Evolutionary conservation across 2,797 vertebrate species (phyloP), one percentile per base, ranked within the genome.

Genomic region (Erethizon dorsatum): DNA sequence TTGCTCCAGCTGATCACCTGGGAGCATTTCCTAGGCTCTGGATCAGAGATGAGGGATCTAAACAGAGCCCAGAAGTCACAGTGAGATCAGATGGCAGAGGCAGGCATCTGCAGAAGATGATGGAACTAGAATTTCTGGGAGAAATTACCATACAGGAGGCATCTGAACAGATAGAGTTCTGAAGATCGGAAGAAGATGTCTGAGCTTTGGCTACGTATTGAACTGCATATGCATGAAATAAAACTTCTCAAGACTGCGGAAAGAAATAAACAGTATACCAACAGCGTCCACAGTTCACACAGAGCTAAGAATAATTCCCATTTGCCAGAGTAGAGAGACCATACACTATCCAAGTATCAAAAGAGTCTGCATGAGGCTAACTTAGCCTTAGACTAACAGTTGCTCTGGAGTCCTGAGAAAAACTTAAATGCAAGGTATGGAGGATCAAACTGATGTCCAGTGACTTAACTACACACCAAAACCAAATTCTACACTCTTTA

Each of bases 401-500:
- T 69, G 31, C 11, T 88, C 84, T 95, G 24, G 13, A 87, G 65
- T 2, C 20, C 41, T 33, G 75, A 83, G 26, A 20, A 67, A 67
- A 69, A 28, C 28, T 52, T 52, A 88, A 67, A 88, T 75, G 47
- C 37, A 78, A 88, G 50, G 33, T 20, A 77, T 65, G 33, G 50
- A 57, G 33, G 56, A 65, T 90, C 33, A 86, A 80, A 86, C 37
- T 41, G 50, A 65, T 47, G 8, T 1, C 54, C 71, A 54, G 15
- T 89, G 71, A 73, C 79, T 79, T 61, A 67, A 84, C 41, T 80
- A 13, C 9, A 63, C 56, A 41, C 47, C 54, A 63, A 77, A 88
- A 88, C 12, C 86, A 95, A 90, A 63, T 37, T 41, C 54, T 85
- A 85, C 17, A 61, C n/a, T 85, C 24, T 78, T 89, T 90, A 73